Base-by-base conservation (phyloP, 1,140 invertebrate genomes). In the Caligus rogercresseyi region DNA sequence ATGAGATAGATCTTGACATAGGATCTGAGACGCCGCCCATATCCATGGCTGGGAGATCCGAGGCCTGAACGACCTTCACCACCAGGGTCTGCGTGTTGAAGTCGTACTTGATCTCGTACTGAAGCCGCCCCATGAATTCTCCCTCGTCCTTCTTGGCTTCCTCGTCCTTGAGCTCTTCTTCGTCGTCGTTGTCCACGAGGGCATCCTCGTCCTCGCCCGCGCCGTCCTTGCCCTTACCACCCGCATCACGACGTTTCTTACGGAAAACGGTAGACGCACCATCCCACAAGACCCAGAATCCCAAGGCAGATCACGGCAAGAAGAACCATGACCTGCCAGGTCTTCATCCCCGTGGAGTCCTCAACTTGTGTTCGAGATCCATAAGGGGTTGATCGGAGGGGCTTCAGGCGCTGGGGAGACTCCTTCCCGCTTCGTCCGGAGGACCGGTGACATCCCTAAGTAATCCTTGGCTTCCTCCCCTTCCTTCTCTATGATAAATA, bases 21-120 rank as follows among this genome's bases (percentile, higher is more conserved):
- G n/a, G 95, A 80, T 98, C 93, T 15, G 91, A 96, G 20, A 93
- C 98, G 14, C 95, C 95, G 20, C 90, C 91, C 92, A 99, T 98
- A 69, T 99, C 96, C 68, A 98, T 80, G 26, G 91, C 96, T 2
- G 95, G 95, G 52, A 99, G 75, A 58, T 99, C 95, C 72, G 77
- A 74, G 53, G 78, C 79, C 60, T 98, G 92, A 68, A 97, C 89
- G 11, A 98, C 95, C 19, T 91, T 96, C 52, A 98, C 94, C 52
- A 92, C 84, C 70, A 99, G 78, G 76, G 93, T 95, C 76, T 92
- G 95, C 67, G 91, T 90, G 76, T 98, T 96, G 80, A 99, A 98
- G 74, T 99, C 95, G 74, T 98, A 99, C 74, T 98, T 95, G 71
- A 99, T 81, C 84, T 91, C 69, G 69, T 74, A 78, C 66, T 78